Evolutionary conservation across 2,797 vertebrate species (phyloP), one percentile per base, ranked within the genome.

Genomic region (Odontamblyopus rebecca): DNA sequence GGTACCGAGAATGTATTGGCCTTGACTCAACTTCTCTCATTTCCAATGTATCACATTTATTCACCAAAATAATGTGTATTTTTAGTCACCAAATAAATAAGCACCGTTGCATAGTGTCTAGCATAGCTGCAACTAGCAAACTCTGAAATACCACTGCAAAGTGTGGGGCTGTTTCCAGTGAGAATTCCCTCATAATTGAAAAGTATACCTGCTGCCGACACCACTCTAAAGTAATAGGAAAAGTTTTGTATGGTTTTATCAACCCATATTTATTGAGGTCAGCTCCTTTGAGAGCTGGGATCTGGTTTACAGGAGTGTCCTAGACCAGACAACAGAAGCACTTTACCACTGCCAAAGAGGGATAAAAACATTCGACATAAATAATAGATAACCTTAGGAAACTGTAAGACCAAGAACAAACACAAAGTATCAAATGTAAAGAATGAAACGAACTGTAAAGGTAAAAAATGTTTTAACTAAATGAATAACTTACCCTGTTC

Each of bases 221-320:
- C 61, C 32, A n/a, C 51, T 67, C 69, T 70, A 67, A 78, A 68
- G 70, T 74, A 7, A 67, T 26, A 13, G 23, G 65, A 70, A 70
- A 35, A n/a, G 11, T 67, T 1, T 30, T 64, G 35, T 68, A 68
- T 35, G 4, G 26, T 62, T 61, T 44, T 61, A 35, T 69, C 26
- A 61, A 86, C 81, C 79, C 18, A 80, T 72, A 72, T 84, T 84
- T 81, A 78, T 83, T 61, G 72, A 83, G 75, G 80, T 85, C 73
- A 70, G 61, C 41, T 61, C 70, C 67, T 0, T 57, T 56, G 84
- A 86, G 74, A 80, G 54, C 61, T 61, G 69, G 59, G 61, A 78
- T 82, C 50, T 72, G 61, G 77, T 78, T 80, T 82, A 68, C 72
- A 69, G 70, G 68, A 27, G 23, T 74, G 57, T 69, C 71, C 69